phyloP scores from a whole-genome alignment of 2,113 vertebrate species.

The Spheniscus mendiculus region DNA sequence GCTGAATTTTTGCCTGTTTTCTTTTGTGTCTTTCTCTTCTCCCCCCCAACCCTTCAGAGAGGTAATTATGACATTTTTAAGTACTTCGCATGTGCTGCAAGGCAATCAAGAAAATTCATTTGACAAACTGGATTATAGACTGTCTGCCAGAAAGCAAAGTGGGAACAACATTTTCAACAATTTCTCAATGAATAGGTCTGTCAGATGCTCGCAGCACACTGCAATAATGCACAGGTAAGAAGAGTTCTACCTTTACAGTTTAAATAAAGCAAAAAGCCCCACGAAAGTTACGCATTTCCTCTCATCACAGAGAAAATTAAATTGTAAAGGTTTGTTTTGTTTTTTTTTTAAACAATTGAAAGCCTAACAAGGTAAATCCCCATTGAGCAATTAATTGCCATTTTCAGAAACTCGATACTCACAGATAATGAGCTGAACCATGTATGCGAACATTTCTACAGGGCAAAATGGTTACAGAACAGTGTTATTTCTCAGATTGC shows the following conservation, averaged over 20 bases:
- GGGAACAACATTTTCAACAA: background rate
- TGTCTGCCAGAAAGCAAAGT: slow-evolving; percentile 45
- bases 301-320: background rate
- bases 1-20: background rate
- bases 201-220: background rate
- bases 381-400: background rate
- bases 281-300: background rate
- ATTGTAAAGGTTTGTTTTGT: no score
- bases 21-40: background rate
- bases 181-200: slow-evolving; percentile 1
- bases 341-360: background rate
- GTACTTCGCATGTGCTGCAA: slow-evolving; percentile 57
- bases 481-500: background rate
- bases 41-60: background rate
- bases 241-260: background rate
- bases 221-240: background rate
- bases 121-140: slow-evolving; percentile 59
- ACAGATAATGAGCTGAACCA: background rate
- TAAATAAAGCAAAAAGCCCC: background rate
- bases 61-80: slow-evolving; percentile 66
- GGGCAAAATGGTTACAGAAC: background rate
- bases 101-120: slow-evolving; percentile 67
- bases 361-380: background rate
- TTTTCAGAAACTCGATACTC: background rate
- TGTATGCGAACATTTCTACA: background rate